Evolutionary conservation across 1,140 invertebrate genomes (phyloP).

Genomic region (Drosophila paulistorum): DNA sequence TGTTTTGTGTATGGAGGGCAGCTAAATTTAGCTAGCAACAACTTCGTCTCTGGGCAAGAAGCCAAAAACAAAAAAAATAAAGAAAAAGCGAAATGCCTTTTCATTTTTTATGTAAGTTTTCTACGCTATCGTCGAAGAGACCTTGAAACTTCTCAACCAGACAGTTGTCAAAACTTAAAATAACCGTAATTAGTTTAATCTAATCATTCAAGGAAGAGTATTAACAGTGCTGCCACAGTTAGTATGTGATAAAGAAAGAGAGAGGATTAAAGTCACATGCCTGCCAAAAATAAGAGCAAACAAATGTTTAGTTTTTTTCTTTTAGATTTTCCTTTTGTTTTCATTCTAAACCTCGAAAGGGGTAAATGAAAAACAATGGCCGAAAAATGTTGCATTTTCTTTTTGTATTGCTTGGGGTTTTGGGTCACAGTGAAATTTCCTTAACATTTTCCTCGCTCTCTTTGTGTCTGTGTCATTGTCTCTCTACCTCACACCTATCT

Average conservation of each 20-base stretch:
- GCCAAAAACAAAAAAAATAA: conserved; percentile 1
- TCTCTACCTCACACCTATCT: neutral
- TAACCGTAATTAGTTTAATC: conserved; percentile 71
- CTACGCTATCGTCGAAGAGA: conserved; percentile 31
- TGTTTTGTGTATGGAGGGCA: conserved; percentile 7
- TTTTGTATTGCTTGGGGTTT: conserved; percentile 14
- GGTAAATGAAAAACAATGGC: conserved; percentile 79
- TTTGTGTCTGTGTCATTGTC: neutral
- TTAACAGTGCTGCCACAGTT: neutral
- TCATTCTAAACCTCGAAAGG: conserved; percentile 67
- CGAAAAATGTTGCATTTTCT: conserved; percentile 21
- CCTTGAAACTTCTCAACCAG: conserved; percentile 56
- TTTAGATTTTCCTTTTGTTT: conserved; percentile 38
- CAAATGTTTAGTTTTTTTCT: conserved; percentile 48
- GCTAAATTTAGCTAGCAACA: conserved; percentile 20
- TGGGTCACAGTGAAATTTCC: conserved; percentile 37
- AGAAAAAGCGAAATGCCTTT: conserved; percentile 9
- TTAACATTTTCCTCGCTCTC: conserved; percentile 3
- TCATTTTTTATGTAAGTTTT: conserved; percentile 64
- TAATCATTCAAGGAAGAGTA: conserved; percentile 15
- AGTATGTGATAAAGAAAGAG: conserved; percentile 8
- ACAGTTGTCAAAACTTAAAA: conserved; percentile 57
- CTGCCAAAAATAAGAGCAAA: conserved; percentile 63
- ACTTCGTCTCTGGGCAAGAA: conserved; percentile 1
- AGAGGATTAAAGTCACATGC: conserved; percentile 65